These are phyloP conservation scores for Leucozona laternaria DNA, from an alignment of 2,888 invertebrate species.

Conservation along the genomic window DNA sequence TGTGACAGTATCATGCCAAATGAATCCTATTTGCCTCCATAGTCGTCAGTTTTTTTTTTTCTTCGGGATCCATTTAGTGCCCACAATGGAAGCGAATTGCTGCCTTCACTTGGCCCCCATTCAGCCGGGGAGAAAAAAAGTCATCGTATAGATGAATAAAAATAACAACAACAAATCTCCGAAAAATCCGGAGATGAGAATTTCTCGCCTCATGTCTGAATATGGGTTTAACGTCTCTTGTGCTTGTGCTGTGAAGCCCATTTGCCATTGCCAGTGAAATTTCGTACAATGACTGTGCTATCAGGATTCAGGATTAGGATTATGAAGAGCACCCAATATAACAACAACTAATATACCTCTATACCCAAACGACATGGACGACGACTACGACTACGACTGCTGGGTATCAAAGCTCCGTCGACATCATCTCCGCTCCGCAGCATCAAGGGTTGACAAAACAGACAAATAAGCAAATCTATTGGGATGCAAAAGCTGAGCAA, in stretches of 20 bases:
- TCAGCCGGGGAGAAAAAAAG: slow-evolving; percentile 1
- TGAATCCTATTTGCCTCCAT: slow-evolving; percentile 69
- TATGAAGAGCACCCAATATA: slow-evolving; percentile 16
- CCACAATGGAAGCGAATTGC: slow-evolving; percentile 63
- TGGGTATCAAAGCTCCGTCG: slow-evolving; percentile 42
- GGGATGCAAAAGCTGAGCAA: slow-evolving; percentile 42
- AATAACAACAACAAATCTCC: slow-evolving; percentile 39
- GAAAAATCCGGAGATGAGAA: slow-evolving; percentile 47
- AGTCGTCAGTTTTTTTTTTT: slow-evolving; percentile 62
- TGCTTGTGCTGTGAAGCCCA: slow-evolving; percentile 13
- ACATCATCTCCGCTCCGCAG: slow-evolving; percentile 50
- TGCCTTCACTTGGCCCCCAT: slow-evolving; percentile 45
- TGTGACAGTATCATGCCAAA: slow-evolving; percentile 62
- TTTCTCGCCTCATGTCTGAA: slow-evolving; percentile 61
- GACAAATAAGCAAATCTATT: slow-evolving; percentile 64
- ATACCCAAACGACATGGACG: slow-evolving; percentile 9
- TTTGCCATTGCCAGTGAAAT: slow-evolving; percentile 51
- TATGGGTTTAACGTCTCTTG: slow-evolving; percentile 15
- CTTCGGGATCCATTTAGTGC: slow-evolving; percentile 38
- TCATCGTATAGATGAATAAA: not conserved
- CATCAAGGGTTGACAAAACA: slow-evolving; percentile 55
- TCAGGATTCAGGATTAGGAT: slow-evolving; percentile 45
- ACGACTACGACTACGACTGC: too few relatives aligned
- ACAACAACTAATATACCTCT: not conserved
- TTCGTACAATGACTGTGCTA: slow-evolving; percentile 43